Evolutionary conservation across 2,797 vertebrate species (phyloP).

Genomic region (Danio tinwini): DNA sequence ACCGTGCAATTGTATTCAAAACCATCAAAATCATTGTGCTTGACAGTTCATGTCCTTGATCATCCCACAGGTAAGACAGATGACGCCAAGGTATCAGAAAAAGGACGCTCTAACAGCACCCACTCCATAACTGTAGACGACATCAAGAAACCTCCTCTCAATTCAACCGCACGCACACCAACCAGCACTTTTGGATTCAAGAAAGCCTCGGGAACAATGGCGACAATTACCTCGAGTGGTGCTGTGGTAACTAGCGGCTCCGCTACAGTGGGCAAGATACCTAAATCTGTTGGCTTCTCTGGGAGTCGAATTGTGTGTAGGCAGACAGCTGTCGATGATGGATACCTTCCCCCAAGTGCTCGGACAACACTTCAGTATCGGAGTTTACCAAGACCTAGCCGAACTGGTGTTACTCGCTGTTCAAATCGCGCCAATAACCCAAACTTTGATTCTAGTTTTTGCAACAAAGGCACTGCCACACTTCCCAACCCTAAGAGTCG

Average conservation of each 20-base stretch:
- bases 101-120: conserved; percentile 77
- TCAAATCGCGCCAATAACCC: conserved; percentile 77
- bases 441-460: conserved; percentile 83
- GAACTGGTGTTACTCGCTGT: conserved; percentile 64
- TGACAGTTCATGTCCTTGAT: conserved; percentile 36
- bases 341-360: conserved; percentile 80
- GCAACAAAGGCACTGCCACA: conserved; percentile 81
- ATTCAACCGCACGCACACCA: conserved; percentile 73
- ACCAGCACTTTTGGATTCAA: conserved; percentile 87
- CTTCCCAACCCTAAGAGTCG: conserved; percentile 60
- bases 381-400: conserved; percentile 87
- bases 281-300: conserved; percentile 83
- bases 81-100: conserved; percentile 89
- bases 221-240: conserved; percentile 83
- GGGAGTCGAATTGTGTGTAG: conserved; percentile 69
- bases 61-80: conserved; percentile 84
- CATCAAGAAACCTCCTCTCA: conserved; percentile 82
- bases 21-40: conserved; percentile 22
- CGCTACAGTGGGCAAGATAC: conserved; percentile 87
- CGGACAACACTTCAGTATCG: conserved; percentile 83
- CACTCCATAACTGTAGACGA: conserved; percentile 85
- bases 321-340: conserved; percentile 84
- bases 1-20: conserved; percentile 35
- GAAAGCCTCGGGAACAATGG: conserved; percentile 79
- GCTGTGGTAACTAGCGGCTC: conserved; percentile 85